A percentile compares a stretch with the other conserved stretches of the same genome.
Evolutionary conservation across 2,797 vertebrate species (phyloP).

Genomic region (Valencia hispanica): DNA sequence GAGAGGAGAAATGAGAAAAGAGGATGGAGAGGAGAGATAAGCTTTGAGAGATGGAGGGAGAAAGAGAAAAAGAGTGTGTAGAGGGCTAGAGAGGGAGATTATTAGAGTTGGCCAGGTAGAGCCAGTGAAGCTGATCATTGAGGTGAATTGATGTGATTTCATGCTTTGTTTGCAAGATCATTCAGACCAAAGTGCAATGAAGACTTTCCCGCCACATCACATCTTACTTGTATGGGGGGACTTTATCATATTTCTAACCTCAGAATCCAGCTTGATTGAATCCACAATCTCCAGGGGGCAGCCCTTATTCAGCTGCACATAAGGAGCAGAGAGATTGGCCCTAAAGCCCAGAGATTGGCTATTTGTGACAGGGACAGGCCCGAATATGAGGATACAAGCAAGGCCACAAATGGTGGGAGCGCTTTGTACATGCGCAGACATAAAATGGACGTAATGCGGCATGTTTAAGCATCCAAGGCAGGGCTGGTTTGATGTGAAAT

Average conservation of each 20-base stretch:
- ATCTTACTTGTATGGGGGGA: constrained; percentile 81
- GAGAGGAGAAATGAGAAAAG: constrained; percentile 60
- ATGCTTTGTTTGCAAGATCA: constrained; percentile 88
- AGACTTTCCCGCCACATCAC: constrained; percentile 84
- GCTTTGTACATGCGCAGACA: constrained; percentile 67
- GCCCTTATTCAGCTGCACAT: constrained; percentile 70
- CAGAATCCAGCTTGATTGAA: constrained; percentile 84
- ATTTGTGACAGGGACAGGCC: constrained; percentile 72
- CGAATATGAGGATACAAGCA: constrained; percentile 61
- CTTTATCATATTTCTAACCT: constrained; percentile 86
- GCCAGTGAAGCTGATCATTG: constrained; percentile 87
- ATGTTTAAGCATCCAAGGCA: constrained; percentile 58
- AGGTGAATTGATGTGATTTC: constrained; percentile 92
- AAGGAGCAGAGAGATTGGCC: constrained; percentile 72
- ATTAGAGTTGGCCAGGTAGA: constrained; percentile 82
- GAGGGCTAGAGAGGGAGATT: constrained; percentile 62
- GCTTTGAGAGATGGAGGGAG: constrained; percentile 57
- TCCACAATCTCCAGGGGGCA: constrained; percentile 76
- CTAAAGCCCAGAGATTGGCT: constrained; percentile 81
- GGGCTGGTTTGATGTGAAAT: constrained; percentile 57
- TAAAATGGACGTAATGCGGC: constrained; percentile 63
- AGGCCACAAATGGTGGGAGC: constrained; percentile 50
- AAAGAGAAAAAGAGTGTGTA: constrained; percentile 57
- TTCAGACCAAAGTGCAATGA: constrained; percentile 83
- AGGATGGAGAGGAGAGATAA: constrained; percentile 55